Evolutionary conservation across 2,888 invertebrate genomes (phyloP), one percentile per base, ranked within the genome.

Genomic region (Hypomecis punctinalis): DNA sequence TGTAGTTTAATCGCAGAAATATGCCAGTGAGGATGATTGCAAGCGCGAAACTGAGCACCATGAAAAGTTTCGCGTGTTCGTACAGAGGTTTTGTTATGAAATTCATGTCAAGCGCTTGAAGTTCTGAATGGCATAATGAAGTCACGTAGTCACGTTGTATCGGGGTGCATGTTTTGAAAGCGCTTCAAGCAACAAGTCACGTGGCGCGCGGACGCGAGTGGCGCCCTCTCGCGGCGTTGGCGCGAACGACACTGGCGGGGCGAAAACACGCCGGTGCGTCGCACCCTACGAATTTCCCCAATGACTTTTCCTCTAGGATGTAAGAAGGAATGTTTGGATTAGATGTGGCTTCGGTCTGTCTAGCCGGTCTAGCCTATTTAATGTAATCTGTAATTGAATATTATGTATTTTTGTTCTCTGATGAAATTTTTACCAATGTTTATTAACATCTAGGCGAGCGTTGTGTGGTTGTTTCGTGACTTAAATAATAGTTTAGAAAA

Each of bases 161-260:
- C 78, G 61, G 74, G 75, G 68, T 79, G 81, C 87, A 86, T 88
- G 76, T 79, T 84, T 81, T 78, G 78, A 78, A 70, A 72, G 73
- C 79, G 76, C 72, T 78, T 79, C 73, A 75, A 85, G 86, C 89
- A 90, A 91, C 89, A 91, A 91, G 91, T 90, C 89, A 88, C 87
- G 89, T 90, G 88, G 81, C 71, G 70, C 66, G 69, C 71, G 73
- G 76, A 80, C 85, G 83, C 83, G 77, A 74, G 80, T 80, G 83
- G 87, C 92, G 91, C 91, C 92, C 91, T 92, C 91, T 88, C 93
- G 84, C 91, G 92, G 81, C 87, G 85, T 89, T 74, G 77, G 86
- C 88, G 85, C 83, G 85, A 85, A 83, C 88, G 86, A 80, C 83
- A 93, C 93, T 93, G 92, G 84, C 86, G 80, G 79, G 78, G 83